Conservation (phyloP, 2,113 vertebrate species). For the Nothobranchius furzeri region DNA sequence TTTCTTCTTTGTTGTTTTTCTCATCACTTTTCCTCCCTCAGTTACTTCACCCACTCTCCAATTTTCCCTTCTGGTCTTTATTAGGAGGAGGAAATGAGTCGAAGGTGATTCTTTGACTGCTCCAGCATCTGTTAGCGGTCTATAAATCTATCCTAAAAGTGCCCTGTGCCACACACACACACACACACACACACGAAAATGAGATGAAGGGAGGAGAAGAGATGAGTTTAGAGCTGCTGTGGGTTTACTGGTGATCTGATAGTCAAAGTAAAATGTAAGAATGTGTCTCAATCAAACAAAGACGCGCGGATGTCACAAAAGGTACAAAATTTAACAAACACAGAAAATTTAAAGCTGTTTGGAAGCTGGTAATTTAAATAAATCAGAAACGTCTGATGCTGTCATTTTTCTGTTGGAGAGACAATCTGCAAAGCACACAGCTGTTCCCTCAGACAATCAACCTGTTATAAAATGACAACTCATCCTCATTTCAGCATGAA, state of each 20-base stretch:
- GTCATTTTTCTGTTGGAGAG: constrained; percentile 55
- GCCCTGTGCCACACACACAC: not conserved
- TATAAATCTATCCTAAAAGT: constrained; percentile 63
- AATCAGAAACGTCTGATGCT: constrained; percentile 28
- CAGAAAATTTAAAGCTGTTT: constrained; percentile 14
- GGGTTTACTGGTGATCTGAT: not conserved
- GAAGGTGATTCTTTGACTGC: constrained; percentile 80
- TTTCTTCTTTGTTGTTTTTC: constrained; percentile 13
- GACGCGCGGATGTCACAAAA: not conserved
- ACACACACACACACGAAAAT: constrained; percentile 13
- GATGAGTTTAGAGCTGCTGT: not conserved
- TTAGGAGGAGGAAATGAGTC: constrained; percentile 75
- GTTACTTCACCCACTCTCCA: constrained; percentile 12
- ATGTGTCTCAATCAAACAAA: not conserved
- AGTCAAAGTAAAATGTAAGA: too few species aligned
- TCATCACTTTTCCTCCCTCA: constrained; percentile 20
- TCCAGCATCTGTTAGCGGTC: constrained; percentile 67
- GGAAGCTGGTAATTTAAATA: constrained; percentile 33
- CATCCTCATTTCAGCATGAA: constrained; percentile 21
- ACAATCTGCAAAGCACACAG: constrained; percentile 47
- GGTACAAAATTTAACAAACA: not conserved
- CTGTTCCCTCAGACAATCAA: constrained; percentile 48
- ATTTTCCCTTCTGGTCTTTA: constrained; percentile 57
- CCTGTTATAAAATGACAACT: constrained; percentile 39
- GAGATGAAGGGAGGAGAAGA: not conserved